Evolutionary conservation across 2,113 vertebrate genomes (phyloP).

Genomic region (Narcine bancroftii): DNA sequence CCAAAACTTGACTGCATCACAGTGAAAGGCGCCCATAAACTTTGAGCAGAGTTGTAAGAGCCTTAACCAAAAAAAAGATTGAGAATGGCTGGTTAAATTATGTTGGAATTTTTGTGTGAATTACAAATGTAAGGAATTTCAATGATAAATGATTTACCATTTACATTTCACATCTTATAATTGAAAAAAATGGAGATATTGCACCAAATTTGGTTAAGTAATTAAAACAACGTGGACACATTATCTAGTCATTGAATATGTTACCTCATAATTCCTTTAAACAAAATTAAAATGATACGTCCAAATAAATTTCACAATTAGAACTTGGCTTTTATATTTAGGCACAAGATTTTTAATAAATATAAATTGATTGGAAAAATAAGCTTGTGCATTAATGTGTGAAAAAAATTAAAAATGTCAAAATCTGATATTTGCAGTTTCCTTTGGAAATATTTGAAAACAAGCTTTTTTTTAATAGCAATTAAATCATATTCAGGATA

Average conservation of each 20-base stretch:
- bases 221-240: background rate
- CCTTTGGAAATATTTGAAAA: background rate
- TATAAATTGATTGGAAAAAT: slow-evolving; percentile 20
- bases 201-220: background rate
- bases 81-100: too few species aligned
- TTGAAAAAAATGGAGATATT: background rate
- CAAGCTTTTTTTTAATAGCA: slow-evolving; percentile 6
- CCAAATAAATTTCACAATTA: slow-evolving; percentile 1
- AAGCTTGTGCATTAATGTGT: background rate
- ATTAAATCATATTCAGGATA: background rate
- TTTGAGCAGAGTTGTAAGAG: too few species aligned
- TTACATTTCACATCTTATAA: background rate
- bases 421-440: background rate
- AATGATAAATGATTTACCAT: background rate
- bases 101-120: too few species aligned
- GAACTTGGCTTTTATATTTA: slow-evolving; percentile 29
- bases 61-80: too few species aligned
- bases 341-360: slow-evolving; percentile 33
- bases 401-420: background rate
- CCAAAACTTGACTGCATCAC: too few species aligned
- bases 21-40: too few species aligned
- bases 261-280: background rate
- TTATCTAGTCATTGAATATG: background rate
- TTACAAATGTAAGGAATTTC: background rate
- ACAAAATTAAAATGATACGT: background rate